A percentile compares a stretch with the other conserved stretches of the same genome.
Evolutionary conservation across 2,888 invertebrate species (phyloP).

Genomic region (Pachydiplax longipennis): DNA sequence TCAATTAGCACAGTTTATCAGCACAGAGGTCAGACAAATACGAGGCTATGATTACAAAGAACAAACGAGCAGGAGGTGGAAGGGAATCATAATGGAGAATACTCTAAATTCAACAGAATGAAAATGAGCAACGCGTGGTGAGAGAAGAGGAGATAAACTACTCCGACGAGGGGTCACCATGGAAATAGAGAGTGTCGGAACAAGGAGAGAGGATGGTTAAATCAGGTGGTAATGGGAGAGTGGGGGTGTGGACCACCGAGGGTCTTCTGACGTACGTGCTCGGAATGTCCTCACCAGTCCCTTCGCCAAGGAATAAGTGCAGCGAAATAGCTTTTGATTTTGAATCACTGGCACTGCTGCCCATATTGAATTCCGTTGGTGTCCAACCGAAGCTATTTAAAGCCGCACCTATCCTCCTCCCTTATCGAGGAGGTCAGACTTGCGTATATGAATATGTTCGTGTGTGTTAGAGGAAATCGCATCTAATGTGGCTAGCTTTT

Average conservation of each 20-base stretch:
- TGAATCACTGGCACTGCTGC: neutral
- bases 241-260: neutral
- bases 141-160: neutral
- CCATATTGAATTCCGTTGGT: neutral
- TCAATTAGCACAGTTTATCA: too few relatives aligned
- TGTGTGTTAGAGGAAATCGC: too few relatives aligned
- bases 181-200: neutral
- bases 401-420: too few relatives aligned
- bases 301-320: neutral
- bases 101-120: neutral
- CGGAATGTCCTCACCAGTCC: neutral
- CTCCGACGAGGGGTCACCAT: neutral
- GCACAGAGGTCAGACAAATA: too few relatives aligned
- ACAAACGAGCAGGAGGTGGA: neutral
- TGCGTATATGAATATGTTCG: too few relatives aligned
- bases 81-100: neutral
- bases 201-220: neutral
- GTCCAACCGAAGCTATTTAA: too few relatives aligned
- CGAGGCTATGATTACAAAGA: too few relatives aligned
- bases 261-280: conserved; percentile 27
- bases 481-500: too few relatives aligned
- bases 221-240: conserved; percentile 36
- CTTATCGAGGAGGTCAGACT: too few relatives aligned
- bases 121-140: neutral
- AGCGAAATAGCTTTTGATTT: neutral